Evolutionary conservation across 2,113 vertebrate genomes (phyloP).

Genomic region (Phodopus roborovskii): DNA sequence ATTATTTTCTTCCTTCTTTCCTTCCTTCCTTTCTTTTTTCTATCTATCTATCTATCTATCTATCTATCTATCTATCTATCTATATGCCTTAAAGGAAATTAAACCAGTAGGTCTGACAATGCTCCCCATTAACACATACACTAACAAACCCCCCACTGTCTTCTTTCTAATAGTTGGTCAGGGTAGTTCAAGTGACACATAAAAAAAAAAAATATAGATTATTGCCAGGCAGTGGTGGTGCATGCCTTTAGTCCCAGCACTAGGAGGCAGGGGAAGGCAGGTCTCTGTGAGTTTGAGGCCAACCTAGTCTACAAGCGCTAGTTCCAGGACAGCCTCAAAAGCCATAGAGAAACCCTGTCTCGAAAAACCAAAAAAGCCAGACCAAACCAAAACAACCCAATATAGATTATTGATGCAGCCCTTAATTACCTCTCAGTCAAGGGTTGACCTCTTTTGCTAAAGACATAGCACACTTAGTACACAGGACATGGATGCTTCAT

Average conservation of each 20-base stretch:
- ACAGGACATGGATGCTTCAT: not conserved
- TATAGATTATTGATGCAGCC: not conserved
- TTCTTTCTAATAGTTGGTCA: not conserved
- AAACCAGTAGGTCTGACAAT: not conserved
- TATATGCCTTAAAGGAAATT: not conserved
- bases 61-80: too few relatives aligned
- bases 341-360: too few relatives aligned
- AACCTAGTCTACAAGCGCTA: too few relatives aligned
- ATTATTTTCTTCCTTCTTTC: not conserved
- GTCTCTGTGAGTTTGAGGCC: too few relatives aligned
- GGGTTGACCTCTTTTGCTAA: not conserved
- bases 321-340: too few relatives aligned
- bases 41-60: not conserved
- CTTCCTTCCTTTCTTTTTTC: not conserved
- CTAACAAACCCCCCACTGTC: not conserved
- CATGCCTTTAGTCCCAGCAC: too few relatives aligned
- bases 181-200: not conserved
- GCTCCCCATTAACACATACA: not conserved
- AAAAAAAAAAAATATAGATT: not conserved
- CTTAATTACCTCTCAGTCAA: not conserved
- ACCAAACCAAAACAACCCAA: not conserved
- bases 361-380: too few relatives aligned
- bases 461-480: not conserved
- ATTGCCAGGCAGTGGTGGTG: too few relatives aligned
- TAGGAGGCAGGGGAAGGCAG: too few relatives aligned